Percentiles rank a stretch among this genome's conserved stretches.
Evolutionary conservation across 2,113 vertebrate genomes (phyloP).

Genomic region (Chauna torquata): DNA sequence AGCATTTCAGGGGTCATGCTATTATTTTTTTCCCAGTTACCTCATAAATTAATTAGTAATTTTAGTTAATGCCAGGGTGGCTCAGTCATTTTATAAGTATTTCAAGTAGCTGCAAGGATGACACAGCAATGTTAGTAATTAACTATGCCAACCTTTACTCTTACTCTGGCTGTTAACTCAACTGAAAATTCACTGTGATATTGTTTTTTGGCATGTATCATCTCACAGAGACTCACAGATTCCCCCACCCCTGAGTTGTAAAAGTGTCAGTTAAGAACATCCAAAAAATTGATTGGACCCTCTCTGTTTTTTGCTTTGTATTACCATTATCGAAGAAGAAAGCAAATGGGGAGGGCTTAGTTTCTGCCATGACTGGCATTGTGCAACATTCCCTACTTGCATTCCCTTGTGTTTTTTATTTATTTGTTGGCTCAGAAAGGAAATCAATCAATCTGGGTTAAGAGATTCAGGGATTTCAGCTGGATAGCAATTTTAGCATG

Average conservation of each 20-base stretch:
- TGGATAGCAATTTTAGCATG: slow-evolving; percentile 18
- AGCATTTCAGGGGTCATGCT: not conserved
- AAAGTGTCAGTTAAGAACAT: not conserved
- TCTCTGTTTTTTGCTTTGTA: not conserved
- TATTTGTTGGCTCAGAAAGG: not conserved
- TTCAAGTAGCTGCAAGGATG: slow-evolving; percentile 8
- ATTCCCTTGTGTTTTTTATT: not conserved
- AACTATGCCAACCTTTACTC: slow-evolving; percentile 20
- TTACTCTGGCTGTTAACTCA: not conserved
- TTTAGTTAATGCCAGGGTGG: not conserved
- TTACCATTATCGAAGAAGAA: not conserved
- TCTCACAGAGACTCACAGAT: not conserved
- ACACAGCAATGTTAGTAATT: slow-evolving; percentile 31
- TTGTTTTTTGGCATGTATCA: not conserved
- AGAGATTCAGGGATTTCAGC: slow-evolving; percentile 7
- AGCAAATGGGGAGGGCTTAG: not conserved
- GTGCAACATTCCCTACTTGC: not conserved
- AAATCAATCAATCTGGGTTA: not conserved
- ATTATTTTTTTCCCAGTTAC: slow-evolving; percentile 9
- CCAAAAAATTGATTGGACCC: not conserved
- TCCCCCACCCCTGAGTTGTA: not conserved
- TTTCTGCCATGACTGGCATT: not conserved
- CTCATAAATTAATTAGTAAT: slow-evolving; percentile 49
- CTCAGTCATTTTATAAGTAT: slow-evolving; percentile 30
- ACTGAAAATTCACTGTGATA: not conserved